These are phyloP conservation scores for Rhabdomys dilectus DNA, from an alignment of 2,113 vertebrate genomes.

Conservation along the genomic window DNA sequence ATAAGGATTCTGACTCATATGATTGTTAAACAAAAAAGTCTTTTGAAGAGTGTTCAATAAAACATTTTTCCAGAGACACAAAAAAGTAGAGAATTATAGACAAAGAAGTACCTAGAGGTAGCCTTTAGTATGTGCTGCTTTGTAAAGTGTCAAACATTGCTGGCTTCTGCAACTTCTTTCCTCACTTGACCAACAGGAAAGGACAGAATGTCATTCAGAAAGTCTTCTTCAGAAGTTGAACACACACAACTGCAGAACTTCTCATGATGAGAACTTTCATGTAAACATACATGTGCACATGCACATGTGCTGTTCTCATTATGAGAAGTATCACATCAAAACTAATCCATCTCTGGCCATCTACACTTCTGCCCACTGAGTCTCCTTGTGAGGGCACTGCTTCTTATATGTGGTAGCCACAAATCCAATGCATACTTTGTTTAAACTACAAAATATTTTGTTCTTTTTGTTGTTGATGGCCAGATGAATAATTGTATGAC, in stretches of 20 bases:
- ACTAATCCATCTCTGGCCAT: background rate
- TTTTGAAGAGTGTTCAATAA: background rate
- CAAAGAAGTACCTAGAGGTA: background rate
- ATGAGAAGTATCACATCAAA: background rate
- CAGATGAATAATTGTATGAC: background rate
- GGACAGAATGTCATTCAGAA: background rate
- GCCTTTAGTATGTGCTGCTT: background rate
- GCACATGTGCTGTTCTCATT: background rate
- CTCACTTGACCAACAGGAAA: background rate
- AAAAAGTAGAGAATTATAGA: background rate
- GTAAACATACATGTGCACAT: accelerated
- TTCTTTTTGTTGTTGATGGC: background rate
- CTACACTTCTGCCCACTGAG: background rate
- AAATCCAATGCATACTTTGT: background rate
- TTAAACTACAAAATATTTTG: background rate
- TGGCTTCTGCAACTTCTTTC: background rate
- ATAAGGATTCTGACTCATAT: background rate
- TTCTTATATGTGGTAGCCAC: background rate
- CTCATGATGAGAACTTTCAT: background rate
- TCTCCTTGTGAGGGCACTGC: background rate
- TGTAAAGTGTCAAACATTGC: background rate
- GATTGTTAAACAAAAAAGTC: background rate
- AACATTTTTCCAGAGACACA: background rate
- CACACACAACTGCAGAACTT: too few relatives aligned
- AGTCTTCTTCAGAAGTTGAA: background rate